phyloP scores from a whole-genome alignment of 1,140 invertebrate species.

The Bombus difficillimus region DNA sequence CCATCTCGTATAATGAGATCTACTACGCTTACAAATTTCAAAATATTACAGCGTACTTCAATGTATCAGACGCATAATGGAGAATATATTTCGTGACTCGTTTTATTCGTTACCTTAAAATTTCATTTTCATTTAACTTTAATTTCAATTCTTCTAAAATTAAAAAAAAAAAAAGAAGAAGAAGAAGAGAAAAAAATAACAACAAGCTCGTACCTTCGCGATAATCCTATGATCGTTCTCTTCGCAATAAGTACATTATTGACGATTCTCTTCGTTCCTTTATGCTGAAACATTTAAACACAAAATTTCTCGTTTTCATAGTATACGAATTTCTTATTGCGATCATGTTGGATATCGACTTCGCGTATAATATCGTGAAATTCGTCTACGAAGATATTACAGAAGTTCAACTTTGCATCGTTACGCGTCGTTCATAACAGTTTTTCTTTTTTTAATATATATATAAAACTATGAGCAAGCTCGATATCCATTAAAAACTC shows the following conservation, averaged over 20 bases:
- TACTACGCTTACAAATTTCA: constrained; percentile 24
- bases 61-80: constrained; percentile 9
- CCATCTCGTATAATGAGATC: not conserved
- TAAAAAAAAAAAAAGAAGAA: no score
- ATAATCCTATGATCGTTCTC: not conserved
- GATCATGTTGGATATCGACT: constrained; percentile 6
- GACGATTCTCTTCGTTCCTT: not conserved
- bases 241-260: constrained; percentile 1
- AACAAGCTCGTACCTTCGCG: not conserved
- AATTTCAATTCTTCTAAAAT: not conserved
- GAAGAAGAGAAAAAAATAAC: not conserved
- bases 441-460: not conserved
- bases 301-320: not conserved
- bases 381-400: not conserved
- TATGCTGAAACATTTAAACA: constrained; percentile 34
- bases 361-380: not conserved
- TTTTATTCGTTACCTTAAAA: not conserved
- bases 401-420: not conserved
- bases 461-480: not conserved
- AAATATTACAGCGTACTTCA: constrained; percentile 24
- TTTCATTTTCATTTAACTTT: no score
- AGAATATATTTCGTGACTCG: constrained; percentile 42
- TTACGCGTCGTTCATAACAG: not conserved
- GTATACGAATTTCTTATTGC: not conserved
- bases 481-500: constrained; percentile 19